Conservation (phyloP, 1,140 invertebrate species). For the Micrasema minimum region DNA sequence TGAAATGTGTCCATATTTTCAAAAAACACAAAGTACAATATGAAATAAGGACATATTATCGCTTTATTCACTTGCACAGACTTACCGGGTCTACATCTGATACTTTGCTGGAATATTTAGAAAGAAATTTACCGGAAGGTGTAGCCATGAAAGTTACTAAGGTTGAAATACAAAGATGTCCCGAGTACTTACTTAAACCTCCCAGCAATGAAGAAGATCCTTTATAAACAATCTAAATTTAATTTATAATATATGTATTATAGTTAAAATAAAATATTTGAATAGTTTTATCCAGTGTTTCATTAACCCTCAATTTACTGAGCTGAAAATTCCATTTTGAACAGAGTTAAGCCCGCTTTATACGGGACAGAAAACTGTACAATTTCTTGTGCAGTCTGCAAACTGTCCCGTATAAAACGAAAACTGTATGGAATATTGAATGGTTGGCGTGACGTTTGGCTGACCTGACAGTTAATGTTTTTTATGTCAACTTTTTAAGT, state of each 20-base stretch:
- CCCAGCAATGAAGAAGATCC: conserved; percentile 55
- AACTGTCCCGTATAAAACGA: too few relatives aligned
- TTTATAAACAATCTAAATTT: conserved; percentile 14
- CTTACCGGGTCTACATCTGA: conserved; percentile 95
- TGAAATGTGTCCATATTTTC: conserved; percentile 90
- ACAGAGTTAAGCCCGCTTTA: too few relatives aligned
- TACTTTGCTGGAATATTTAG: conserved; percentile 95
- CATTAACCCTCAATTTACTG: too few relatives aligned
- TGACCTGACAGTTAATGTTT: too few relatives aligned
- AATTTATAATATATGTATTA: conserved; percentile 30
- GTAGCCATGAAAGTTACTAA: conserved; percentile 95
- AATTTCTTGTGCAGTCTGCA: too few relatives aligned
- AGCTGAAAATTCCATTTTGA: too few relatives aligned
- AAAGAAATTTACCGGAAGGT: conserved; percentile 97
- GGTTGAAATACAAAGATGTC: conserved; percentile 72
- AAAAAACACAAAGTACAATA: conserved; percentile 97
- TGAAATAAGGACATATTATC: conserved; percentile 93
- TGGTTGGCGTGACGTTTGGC: too few relatives aligned
- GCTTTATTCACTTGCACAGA: conserved; percentile 82
- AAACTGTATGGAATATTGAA: too few relatives aligned
- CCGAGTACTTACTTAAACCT: conserved; percentile 65
- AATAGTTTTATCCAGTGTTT: too few relatives aligned
- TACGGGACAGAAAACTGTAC: too few relatives aligned
- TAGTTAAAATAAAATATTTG: neutral
- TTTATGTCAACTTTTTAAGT: too few relatives aligned